These are phyloP conservation scores for Periplaneta americana DNA, from an alignment of 1,140 invertebrate species.

Conservation along the genomic window DNA sequence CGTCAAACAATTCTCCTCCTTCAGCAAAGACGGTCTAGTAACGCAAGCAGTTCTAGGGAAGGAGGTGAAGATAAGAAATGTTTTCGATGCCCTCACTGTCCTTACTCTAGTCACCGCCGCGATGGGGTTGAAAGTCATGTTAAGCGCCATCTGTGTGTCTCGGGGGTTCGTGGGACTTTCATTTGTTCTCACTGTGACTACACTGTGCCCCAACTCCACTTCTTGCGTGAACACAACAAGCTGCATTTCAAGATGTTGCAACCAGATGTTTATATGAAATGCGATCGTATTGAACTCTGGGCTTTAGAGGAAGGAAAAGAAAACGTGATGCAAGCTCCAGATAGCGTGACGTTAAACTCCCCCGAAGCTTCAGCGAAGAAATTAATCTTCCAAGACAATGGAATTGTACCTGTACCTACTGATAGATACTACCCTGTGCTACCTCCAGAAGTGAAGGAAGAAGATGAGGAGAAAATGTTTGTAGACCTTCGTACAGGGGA, in stretches of 20 bases:
- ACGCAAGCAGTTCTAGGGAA: constrained; percentile 34
- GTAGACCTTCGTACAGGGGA: neutral
- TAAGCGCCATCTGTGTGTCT: constrained; percentile 57
- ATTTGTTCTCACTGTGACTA: constrained; percentile 81
- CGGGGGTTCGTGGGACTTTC: constrained; percentile 50
- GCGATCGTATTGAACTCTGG: constrained; percentile 44
- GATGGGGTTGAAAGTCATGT: constrained; percentile 71
- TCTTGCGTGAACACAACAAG: constrained; percentile 72
- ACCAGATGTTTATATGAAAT: constrained; percentile 54
- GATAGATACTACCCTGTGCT: constrained; percentile 2
- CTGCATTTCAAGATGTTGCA: constrained; percentile 65
- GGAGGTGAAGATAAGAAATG: constrained; percentile 39
- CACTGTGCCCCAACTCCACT: constrained; percentile 68
- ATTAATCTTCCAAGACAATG: constrained; percentile 36
- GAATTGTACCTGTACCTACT: neutral
- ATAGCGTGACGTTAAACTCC: constrained; percentile 21
- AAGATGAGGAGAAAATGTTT: neutral
- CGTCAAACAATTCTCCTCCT: constrained; percentile 8
- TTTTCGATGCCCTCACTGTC: constrained; percentile 65
- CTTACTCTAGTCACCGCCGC: constrained; percentile 65
- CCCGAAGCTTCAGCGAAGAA: constrained; percentile 34
- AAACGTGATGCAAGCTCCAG: constrained; percentile 28
- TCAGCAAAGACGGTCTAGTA: constrained; percentile 3
- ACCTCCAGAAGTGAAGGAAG: neutral
- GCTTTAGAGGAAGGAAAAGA: constrained; percentile 36